A percentile compares a stretch with the other conserved stretches of the same genome.
phyloP scores from a whole-genome alignment of 1,140 invertebrate genomes.

The Scaptomyza pallida region DNA sequence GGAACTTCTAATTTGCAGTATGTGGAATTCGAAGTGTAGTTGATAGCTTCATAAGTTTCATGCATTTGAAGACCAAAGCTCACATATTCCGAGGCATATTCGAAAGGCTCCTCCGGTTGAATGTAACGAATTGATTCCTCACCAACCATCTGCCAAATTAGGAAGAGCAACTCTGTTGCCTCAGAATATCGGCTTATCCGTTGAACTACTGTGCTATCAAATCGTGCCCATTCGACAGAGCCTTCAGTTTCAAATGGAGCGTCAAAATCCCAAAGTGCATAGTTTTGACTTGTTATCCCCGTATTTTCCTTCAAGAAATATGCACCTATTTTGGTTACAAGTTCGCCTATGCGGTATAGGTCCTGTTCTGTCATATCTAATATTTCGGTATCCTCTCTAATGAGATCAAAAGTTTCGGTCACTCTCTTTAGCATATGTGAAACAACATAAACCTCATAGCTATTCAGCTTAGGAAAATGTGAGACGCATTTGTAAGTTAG shows the following conservation, averaged over 20 bases:
- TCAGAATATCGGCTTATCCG: background rate
- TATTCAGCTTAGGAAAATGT: too few species aligned
- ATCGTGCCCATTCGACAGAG: slow-evolving; percentile 5
- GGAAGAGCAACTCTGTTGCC: slow-evolving; percentile 4
- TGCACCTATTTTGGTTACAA: slow-evolving; percentile 18
- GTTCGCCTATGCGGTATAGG: background rate
- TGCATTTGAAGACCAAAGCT: slow-evolving; percentile 7
- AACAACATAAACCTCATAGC: background rate
- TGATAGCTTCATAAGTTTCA: background rate
- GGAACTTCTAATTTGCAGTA: slow-evolving; percentile 14
- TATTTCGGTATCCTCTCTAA: slow-evolving; percentile 22
- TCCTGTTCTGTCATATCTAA: slow-evolving; percentile 8
- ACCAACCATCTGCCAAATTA: slow-evolving; percentile 4
- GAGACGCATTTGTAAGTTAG: too few species aligned
- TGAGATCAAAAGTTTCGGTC: background rate
- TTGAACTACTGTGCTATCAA: background rate
- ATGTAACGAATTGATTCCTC: background rate
- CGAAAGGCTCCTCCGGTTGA: slow-evolving; percentile 6
- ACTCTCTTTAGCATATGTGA: slow-evolving; percentile 2
- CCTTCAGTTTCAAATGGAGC: background rate
- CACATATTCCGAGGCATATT: background rate
- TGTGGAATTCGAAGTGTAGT: background rate
- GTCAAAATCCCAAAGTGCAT: background rate
- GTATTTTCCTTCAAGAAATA: background rate
- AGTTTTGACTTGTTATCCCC: background rate